Base-by-base conservation (phyloP, 2,888 invertebrate species). In the Alentia gelatinosa region DNA sequence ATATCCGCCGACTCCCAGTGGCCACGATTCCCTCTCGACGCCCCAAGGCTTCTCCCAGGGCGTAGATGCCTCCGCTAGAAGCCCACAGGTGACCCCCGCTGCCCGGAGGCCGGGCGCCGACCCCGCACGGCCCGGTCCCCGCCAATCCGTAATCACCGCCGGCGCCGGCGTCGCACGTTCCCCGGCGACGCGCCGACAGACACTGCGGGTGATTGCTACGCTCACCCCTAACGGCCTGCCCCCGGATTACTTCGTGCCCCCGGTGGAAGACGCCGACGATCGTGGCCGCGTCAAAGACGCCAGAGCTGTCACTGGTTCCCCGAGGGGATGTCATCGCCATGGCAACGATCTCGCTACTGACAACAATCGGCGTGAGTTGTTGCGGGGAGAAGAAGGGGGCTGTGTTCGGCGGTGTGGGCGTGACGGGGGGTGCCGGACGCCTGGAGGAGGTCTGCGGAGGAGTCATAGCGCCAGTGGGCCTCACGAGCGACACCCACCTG, bases 141-240 rank as follows among this genome's bases (percentile, higher is more conserved):
- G n/a, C n/a, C n/a, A n/a, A n/a, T n/a, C n/a, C n/a, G n/a, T n/a
- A n/a, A n/a, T n/a, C n/a, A 39, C 37, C 15, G 15, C 79, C 19
- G 79, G 79, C 1, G 23, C 63, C 63, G 63, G 5, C 63, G 15
- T 26, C 63, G 23, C 63, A n/a, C 35, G 79, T n/a, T 35, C 79
- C 37, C 37, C 79, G 1, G 37, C 15, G 79, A 35, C 79, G 35
- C 12, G n/a, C 37, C 79, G 79, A 12, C 79, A 39, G 79, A 39
- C 39, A 7, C 79, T 35, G 79, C 12, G 79, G 79, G 79, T 79
- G 79, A 79, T 79, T 39, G 79, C 79, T 39, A 79, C 79, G 37
- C 79, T 79, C 37, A 79, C 79, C 37, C 79, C 79, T 9, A 39
- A 79, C 79, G 79, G 79, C 35, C 79, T 79, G 37, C 79, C 79